Conservation (phyloP, 1,140 invertebrate species). For the Brachionus sp. region DNA sequence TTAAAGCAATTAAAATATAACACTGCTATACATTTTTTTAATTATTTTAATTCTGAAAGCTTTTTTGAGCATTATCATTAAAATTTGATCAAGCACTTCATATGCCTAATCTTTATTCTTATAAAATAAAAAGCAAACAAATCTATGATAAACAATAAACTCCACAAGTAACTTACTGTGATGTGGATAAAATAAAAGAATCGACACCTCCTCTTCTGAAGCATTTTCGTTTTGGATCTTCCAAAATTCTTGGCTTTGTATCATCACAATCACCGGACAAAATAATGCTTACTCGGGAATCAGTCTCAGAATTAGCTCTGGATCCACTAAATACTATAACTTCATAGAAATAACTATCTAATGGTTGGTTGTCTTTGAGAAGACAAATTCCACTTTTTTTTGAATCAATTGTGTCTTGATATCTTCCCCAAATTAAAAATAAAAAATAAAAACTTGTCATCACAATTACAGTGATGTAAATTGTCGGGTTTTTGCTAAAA, state of each 20-base stretch:
- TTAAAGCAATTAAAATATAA: too few relatives aligned
- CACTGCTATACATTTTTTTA: too few relatives aligned
- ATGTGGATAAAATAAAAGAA: slow-evolving; percentile 62
- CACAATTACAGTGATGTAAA: slow-evolving; percentile 63
- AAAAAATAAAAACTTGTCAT: slow-evolving; percentile 59
- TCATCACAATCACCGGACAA: slow-evolving; percentile 62
- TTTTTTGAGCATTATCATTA: too few relatives aligned
- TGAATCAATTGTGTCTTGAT: slow-evolving; percentile 61
- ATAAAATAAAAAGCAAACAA: too few relatives aligned
- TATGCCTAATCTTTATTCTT: too few relatives aligned
- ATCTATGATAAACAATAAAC: too few relatives aligned
- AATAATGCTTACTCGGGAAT: slow-evolving; percentile 59
- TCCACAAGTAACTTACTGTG: too few relatives aligned
- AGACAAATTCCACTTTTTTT: slow-evolving; percentile 61
- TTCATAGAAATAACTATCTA: slow-evolving; percentile 64
- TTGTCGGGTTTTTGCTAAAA: slow-evolving; percentile 63
- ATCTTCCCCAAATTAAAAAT: slow-evolving; percentile 60
- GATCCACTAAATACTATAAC: slow-evolving; percentile 63
- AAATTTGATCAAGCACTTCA: too few relatives aligned
- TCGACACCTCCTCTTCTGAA: slow-evolving; percentile 60
- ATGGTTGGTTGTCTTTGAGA: slow-evolving; percentile 61
- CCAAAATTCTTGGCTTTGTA: slow-evolving; percentile 60
- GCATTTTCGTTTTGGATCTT: slow-evolving; percentile 57
- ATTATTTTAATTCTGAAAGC: too few relatives aligned
- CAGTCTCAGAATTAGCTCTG: slow-evolving; percentile 60